A percentile compares a stretch with the other conserved stretches of the same genome.
These are phyloP conservation scores for Ceramica pisi DNA, from an alignment of 2,888 invertebrate genomes.

Conservation along the genomic window DNA sequence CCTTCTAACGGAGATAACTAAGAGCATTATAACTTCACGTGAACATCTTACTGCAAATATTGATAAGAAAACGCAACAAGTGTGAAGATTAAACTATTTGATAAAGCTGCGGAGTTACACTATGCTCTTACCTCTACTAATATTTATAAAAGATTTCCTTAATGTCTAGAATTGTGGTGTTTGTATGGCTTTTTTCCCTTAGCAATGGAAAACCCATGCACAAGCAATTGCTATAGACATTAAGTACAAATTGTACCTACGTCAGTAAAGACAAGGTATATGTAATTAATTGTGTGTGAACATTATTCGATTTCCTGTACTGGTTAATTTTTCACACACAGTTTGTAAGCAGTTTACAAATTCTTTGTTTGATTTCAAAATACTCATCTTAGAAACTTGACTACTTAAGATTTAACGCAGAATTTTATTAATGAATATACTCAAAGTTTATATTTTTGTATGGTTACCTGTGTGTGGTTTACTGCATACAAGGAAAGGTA, in stretches of 20 bases:
- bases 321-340: neutral
- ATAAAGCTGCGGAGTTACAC: constrained; percentile 15
- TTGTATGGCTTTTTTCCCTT: constrained; percentile 1
- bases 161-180: neutral
- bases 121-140: constrained; percentile 9
- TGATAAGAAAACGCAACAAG: constrained; percentile 45
- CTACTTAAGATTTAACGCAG: no score
- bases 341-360: neutral
- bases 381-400: neutral
- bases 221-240: neutral
- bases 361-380: neutral
- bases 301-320: constrained; percentile 18
- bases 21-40: constrained; percentile 23
- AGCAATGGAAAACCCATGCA: neutral
- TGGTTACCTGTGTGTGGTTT: constrained; percentile 94
- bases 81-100: constrained; percentile 29
- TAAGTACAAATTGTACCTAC: neutral
- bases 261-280: neutral
- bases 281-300: neutral
- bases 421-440: no score
- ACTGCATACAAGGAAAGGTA: constrained; percentile 96
- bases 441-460: neutral
- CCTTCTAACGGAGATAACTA: constrained; percentile 31
- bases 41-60: constrained; percentile 22
- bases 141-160: constrained; percentile 20